Evolutionary conservation across 2,113 vertebrate species (phyloP).

Genomic region (Artemisiospiza belli): DNA sequence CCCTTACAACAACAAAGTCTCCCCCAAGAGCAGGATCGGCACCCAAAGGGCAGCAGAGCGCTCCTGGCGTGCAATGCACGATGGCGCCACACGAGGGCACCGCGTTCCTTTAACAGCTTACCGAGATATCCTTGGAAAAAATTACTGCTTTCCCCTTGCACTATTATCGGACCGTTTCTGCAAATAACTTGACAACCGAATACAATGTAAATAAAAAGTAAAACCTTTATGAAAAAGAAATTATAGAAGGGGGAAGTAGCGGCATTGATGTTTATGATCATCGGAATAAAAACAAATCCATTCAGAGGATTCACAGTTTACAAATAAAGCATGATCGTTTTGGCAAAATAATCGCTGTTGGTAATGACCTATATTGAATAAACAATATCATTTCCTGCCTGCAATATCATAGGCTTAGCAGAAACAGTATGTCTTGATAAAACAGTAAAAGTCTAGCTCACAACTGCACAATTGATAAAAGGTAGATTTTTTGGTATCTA

Average conservation of each 20-base stretch:
- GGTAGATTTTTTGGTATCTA: neutral
- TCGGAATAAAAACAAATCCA: neutral
- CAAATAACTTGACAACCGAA: neutral
- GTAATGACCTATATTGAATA: neutral
- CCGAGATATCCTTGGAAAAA: neutral
- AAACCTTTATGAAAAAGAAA: neutral
- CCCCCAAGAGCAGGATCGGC: neutral
- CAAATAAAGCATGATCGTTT: neutral
- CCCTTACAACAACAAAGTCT: no score
- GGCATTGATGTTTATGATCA: neutral
- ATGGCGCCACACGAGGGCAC: conserved; percentile 5
- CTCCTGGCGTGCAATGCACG: neutral
- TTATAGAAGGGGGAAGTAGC: neutral
- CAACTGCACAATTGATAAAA: neutral
- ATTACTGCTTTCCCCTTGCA: neutral
- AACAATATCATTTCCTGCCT: neutral
- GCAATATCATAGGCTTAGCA: neutral
- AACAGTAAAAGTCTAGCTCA: neutral
- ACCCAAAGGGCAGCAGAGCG: fast-evolving
- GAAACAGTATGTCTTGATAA: neutral
- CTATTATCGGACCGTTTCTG: neutral
- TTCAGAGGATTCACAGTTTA: neutral
- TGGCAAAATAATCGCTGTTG: neutral
- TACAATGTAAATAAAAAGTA: neutral
- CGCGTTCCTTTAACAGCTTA: neutral